Base-by-base conservation (phyloP, 2,888 invertebrate genomes). In the Sicus ferrugineus region DNA sequence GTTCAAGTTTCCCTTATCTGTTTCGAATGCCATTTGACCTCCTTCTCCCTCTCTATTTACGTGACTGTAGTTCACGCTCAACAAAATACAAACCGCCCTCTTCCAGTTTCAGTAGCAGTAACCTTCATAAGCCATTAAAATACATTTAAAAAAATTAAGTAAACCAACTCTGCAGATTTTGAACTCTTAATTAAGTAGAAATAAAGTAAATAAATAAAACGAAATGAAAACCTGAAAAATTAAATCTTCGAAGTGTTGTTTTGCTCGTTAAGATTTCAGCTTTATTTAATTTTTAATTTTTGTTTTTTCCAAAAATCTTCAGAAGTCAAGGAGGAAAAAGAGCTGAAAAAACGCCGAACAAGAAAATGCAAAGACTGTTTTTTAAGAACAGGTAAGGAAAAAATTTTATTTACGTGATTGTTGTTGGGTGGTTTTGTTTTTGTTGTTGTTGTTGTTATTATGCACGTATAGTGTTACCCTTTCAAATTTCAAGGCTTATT, bases 241-340 rank as follows among this genome's bases (percentile, higher is more conserved):
- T n/a, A 46, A 3, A 46, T 66, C 54, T 26, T 66, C 54, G 54
- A 54, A 54, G 65, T 66, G 65, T 66, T 48, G 38, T 66, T 54
- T 30, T 54, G 65, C 65, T 54, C 65, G 65, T 66, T 66, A 54
- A 14, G n/a, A 46, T 46, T 46, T 46, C 46, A 46, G 46, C 14
- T 38, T 19, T 65, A 52, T 65, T 65, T 4, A 54, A 28, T 26
- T 26, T 38, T 3, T 46, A 3, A 3, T 46, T 66, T 16, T 19
- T 16, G 11, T 31, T 48, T 63, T 46, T 63, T 28, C 28, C 16
- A 21, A 2, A 42, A 16, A 38, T 61, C n/a, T n/a, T n/a, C n/a
- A n/a, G n/a, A n/a, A n/a, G n/a, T n/a, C n/a, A 30, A 31, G 21
- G 21, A 31, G 11, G 19, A 46, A 38, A 38, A 38, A 38, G 14